Conservation (phyloP, 2,888 invertebrate species). For the Andrena flavipes region DNA sequence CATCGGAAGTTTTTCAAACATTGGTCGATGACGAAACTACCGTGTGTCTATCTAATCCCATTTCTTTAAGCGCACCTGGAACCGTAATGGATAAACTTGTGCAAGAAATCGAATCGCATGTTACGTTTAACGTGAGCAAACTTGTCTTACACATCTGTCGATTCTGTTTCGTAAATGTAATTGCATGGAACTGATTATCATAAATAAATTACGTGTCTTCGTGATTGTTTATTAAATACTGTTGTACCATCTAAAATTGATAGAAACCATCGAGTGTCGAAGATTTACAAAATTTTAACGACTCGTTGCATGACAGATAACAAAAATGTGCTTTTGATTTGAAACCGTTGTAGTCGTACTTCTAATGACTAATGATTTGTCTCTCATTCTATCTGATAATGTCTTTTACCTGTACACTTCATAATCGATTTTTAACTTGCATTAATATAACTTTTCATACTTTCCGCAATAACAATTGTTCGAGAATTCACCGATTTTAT, state of each 20-base stretch:
- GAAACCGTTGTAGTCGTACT: conserved; percentile 7
- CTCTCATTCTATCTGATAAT: conserved; percentile 76
- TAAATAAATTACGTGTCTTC: conserved; percentile 1
- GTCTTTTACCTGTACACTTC: conserved; percentile 33
- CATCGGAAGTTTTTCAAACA: conserved; percentile 80
- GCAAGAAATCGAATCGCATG: conserved; percentile 51
- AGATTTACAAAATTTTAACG: conserved; percentile 2
- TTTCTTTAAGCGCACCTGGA: conserved; percentile 51
- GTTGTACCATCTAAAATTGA: not conserved
- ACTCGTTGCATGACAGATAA: conserved; percentile 48
- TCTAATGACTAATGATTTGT: conserved; percentile 67
- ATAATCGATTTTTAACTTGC: conserved; percentile 21
- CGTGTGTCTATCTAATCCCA: conserved; percentile 69
- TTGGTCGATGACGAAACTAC: conserved; percentile 79
- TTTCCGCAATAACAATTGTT: conserved; percentile 42
- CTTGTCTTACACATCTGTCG: conserved; percentile 53
- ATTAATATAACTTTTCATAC: conserved; percentile 31
- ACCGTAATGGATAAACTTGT: conserved; percentile 44
- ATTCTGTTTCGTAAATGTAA: conserved; percentile 37
- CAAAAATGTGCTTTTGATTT: conserved; percentile 21
- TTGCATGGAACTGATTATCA: conserved; percentile 45
- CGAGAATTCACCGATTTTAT: conserved; percentile 16
- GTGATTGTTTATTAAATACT: not conserved
- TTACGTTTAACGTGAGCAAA: conserved; percentile 62
- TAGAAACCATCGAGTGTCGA: not conserved